These are phyloP conservation scores for Prunella himalayana DNA, from an alignment of 2,113 vertebrate genomes.

Conservation along the genomic window DNA sequence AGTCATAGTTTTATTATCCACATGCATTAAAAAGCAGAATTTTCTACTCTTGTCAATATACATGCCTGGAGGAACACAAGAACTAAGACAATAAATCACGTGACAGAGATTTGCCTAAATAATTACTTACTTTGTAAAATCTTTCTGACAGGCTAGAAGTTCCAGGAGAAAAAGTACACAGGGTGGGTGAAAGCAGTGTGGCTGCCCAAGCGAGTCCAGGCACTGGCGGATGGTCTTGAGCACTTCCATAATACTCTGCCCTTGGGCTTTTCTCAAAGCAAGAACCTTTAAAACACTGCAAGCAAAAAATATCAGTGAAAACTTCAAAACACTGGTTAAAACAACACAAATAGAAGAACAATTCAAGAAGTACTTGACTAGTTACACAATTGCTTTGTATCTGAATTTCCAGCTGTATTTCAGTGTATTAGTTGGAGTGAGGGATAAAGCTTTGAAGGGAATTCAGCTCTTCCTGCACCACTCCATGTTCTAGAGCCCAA, in stretches of 20 bases:
- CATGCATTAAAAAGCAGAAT: not conserved
- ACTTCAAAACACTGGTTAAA: not conserved
- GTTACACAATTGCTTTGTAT: not conserved
- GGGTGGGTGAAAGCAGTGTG: conserved; percentile 89
- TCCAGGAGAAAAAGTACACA: conserved; percentile 93
- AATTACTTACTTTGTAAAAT: conserved; percentile 88
- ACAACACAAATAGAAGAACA: not conserved
- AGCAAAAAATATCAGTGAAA: not conserved
- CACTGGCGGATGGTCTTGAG: conserved; percentile 84
- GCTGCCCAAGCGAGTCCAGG: conserved; percentile 82
- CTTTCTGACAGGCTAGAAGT: conserved; percentile 92
- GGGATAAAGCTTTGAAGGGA: not conserved
- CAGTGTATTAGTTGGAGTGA: not conserved
- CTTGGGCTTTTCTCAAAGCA: conserved; percentile 87
- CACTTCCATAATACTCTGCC: conserved; percentile 82
- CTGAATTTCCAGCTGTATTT: not conserved
- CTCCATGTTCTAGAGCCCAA: not conserved
- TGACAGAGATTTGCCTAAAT: not conserved
- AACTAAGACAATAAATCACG: not conserved
- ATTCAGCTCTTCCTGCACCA: not conserved
- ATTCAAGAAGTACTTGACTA: not conserved
- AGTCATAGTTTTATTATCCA: not conserved
- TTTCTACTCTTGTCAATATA: not conserved
- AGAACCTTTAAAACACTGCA: conserved; percentile 88
- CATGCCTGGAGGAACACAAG: not conserved